Evolutionary conservation across 2,113 vertebrate genomes (phyloP), one percentile per base, ranked within the genome.

Genomic region (Numenius arquata): DNA sequence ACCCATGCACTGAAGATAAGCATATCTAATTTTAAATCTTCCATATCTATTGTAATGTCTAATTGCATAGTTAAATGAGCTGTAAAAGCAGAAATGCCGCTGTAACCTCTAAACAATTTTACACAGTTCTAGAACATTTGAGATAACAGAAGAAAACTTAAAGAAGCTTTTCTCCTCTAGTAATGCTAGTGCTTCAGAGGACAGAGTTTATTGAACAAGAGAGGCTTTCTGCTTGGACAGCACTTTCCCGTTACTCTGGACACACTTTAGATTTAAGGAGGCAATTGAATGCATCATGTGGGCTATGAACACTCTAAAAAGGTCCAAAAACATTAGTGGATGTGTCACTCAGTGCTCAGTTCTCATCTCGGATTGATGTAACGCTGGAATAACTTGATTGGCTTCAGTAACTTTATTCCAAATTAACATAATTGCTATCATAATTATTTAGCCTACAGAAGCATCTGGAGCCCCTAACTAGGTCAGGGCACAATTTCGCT

Each of bases 11-110:
- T 94, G 88, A 96, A 96, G 97, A 98, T 97, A 97, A 97, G 91
- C 72, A 84, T 97, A 97, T 97, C 97, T 98, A 97, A 98, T 98
- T 98, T 97, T 94, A 97, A 98, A 98, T 98, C 96, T 98, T 98
- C 96, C 91, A 56, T 97, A 97, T 98, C 96, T 96, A 91, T 95
- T 97, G 98, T 97, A 96, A 97, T 95, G 96, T 97, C 97, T 98
- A 97, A 98, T 98, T 98, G 97, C 90, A 96, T 85, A 95, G 97
- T 95, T 97, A 98, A 98, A 98, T 97, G 97, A 98, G 93, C 96
- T 98, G 96, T 96, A 97, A 97, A 97, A 96, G 90, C 93, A 95
- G 95, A 96, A 96, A 97, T 15, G 41, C 82, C 0, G 82, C 88
- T 75, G 80, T 97, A 97, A 96, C 91, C 96, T 95, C 75, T 78